Evolutionary conservation across 2,113 vertebrate genomes (phyloP), one percentile per base, ranked within the genome.

Genomic region (Cygnus atratus): DNA sequence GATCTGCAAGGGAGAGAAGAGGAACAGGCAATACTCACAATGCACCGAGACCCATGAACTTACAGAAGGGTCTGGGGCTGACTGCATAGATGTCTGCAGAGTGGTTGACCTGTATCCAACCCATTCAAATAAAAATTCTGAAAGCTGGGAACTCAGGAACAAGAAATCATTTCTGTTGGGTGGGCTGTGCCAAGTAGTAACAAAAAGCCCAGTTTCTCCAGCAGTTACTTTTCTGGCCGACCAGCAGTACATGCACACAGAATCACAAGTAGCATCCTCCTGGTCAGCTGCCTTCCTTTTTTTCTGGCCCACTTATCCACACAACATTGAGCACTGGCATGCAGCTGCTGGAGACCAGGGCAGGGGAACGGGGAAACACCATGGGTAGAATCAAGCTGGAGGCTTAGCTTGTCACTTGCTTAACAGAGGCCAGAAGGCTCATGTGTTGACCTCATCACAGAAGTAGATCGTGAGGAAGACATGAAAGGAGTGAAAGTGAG

Each of bases 1-100:
- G 90, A 95, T 97, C 98, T 98, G 92, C 48, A 97, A 96, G 82
- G 63, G 24, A 95, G 87, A 94, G 39, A 78, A 96, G 86, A 94
- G 37, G 15, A 87, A 92, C 6, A 92, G 50, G 39, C 44, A 82
- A 62, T 78, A 73, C 28, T 85, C 62, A 48, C 25, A 44, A 77
- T 83, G 58, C 29, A 85, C 10, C 18, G 39, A 82, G 67, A 79
- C 2, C 3, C 62, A 41, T 19, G 8, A 91, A 75, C 54, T 85
- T 5, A 80, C 62, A 80, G 58, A 92, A 81, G 70, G 37, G 66
- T 12, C 13, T 31, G 29, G 12, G 1, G 0, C 73, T 87, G 41
- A 39, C 26, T 44, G 57, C 46, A 31, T 41, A 68, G 75, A 57
- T 4, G 6, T 18, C 14, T 15, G 41, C 43, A 11, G 37, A 66